Evolutionary conservation across 2,113 vertebrate species (phyloP).

Genomic region (Perca flavescens): DNA sequence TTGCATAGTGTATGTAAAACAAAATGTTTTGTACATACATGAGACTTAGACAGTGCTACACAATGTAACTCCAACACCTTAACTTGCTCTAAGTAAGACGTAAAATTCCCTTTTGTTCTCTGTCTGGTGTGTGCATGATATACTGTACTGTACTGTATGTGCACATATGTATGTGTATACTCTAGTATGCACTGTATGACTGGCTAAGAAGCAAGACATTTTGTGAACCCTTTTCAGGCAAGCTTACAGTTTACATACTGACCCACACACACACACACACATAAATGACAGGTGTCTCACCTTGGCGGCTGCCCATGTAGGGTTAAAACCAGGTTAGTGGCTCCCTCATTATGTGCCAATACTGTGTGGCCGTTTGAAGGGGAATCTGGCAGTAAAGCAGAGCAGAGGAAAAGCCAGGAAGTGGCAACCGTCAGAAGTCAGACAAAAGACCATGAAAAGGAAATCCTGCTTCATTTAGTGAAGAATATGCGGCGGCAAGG

Average conservation of each 20-base stretch:
- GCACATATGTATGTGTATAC: neutral
- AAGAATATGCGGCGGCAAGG: neutral
- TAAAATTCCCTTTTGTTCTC: slow-evolving; percentile 32
- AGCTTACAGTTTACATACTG: slow-evolving; percentile 4
- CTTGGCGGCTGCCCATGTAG: slow-evolving; percentile 22
- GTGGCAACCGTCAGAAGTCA: slow-evolving; percentile 55
- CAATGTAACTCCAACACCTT: slow-evolving; percentile 21
- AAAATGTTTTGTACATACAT: neutral
- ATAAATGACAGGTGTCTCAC: slow-evolving; percentile 52
- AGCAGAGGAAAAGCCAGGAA: slow-evolving; percentile 50
- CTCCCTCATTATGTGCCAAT: slow-evolving; percentile 58
- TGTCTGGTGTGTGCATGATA: slow-evolving; percentile 3
- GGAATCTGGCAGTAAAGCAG: slow-evolving; percentile 38
- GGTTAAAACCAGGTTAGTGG: slow-evolving; percentile 29
- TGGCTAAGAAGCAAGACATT: neutral
- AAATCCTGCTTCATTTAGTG: slow-evolving; percentile 58
- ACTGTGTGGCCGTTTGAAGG: slow-evolving; percentile 41
- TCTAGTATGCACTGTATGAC: neutral
- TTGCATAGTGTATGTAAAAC: neutral
- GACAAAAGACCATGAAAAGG: slow-evolving; percentile 55
- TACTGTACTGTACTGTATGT: neutral
- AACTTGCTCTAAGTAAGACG: slow-evolving; percentile 21
- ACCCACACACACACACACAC: slow-evolving; percentile 5
- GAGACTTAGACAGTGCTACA: neutral
- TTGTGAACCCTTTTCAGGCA: slow-evolving; percentile 2